A percentile compares a stretch with the other conserved stretches of the same genome.
Evolutionary conservation across 2,797 vertebrate genomes (phyloP).

Genomic region (Argya squamiceps): DNA sequence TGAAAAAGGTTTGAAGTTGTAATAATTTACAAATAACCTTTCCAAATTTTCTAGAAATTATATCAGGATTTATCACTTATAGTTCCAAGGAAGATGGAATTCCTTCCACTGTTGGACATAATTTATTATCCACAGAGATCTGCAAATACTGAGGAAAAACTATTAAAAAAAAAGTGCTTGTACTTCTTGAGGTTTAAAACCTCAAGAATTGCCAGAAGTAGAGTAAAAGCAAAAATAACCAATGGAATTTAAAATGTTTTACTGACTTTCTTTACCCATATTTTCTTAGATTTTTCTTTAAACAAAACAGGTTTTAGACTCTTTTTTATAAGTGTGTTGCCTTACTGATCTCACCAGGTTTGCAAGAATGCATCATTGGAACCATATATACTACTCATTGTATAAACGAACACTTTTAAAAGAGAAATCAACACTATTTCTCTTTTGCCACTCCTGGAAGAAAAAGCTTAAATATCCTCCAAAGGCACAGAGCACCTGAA

Average conservation of each 20-base stretch:
- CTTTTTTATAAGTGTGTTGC: background rate
- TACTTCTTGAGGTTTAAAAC: background rate
- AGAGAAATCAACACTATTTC: background rate
- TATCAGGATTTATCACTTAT: background rate
- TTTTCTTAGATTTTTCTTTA: background rate
- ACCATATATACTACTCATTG: background rate
- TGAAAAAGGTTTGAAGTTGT: background rate
- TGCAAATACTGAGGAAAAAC: background rate
- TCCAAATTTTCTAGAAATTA: background rate
- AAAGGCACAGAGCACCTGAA: constrained; percentile 6
- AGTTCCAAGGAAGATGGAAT: background rate
- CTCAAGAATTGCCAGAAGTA: background rate
- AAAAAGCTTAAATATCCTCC: constrained; percentile 20
- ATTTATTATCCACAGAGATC: background rate
- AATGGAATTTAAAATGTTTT: background rate
- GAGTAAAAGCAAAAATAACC: background rate
- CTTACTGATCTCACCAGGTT: background rate
- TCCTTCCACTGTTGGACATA: background rate
- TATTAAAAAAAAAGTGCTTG: background rate
- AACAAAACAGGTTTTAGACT: background rate
- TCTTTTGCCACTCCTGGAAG: background rate
- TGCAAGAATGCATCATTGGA: background rate
- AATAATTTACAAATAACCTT: background rate
- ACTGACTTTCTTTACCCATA: background rate
- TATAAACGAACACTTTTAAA: background rate